These are phyloP conservation scores for Ceratotherium simum DNA, from an alignment of 2,113 vertebrate species.

Conservation along the genomic window DNA sequence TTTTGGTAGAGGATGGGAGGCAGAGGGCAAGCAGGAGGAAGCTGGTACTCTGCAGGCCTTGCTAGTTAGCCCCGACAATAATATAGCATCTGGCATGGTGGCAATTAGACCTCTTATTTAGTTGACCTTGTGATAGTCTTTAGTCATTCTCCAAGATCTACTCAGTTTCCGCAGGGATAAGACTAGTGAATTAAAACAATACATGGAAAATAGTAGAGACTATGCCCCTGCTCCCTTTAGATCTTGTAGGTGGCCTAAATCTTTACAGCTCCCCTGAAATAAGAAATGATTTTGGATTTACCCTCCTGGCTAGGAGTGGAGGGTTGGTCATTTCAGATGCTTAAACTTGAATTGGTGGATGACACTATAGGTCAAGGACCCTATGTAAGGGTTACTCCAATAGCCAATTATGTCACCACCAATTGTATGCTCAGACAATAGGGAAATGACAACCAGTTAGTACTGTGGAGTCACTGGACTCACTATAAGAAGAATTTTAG, in stretches of 20 bases:
- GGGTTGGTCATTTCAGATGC: neutral
- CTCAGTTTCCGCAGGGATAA: neutral
- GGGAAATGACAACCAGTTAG: neutral
- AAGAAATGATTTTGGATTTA: neutral
- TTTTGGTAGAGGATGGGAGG: neutral
- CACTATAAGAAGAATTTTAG: neutral
- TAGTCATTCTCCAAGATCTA: neutral
- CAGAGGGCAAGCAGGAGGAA: neutral
- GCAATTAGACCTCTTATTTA: neutral
- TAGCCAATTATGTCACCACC: neutral
- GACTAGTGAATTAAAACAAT: neutral
- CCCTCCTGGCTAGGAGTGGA: neutral
- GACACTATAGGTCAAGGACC: neutral
- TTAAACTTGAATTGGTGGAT: neutral
- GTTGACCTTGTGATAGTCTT: neutral
- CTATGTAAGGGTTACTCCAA: neutral
- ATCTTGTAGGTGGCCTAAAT: neutral
- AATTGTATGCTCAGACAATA: neutral
- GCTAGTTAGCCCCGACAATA: neutral
- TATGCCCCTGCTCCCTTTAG: neutral
- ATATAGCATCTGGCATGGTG: too few species aligned
- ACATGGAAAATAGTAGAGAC: neutral
- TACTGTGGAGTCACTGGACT: neutral
- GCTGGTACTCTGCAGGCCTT: neutral
- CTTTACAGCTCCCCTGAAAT: neutral